These are phyloP conservation scores for Trigoniulus corallinus DNA, from an alignment of 1,140 invertebrate genomes.

Conservation along the genomic window DNA sequence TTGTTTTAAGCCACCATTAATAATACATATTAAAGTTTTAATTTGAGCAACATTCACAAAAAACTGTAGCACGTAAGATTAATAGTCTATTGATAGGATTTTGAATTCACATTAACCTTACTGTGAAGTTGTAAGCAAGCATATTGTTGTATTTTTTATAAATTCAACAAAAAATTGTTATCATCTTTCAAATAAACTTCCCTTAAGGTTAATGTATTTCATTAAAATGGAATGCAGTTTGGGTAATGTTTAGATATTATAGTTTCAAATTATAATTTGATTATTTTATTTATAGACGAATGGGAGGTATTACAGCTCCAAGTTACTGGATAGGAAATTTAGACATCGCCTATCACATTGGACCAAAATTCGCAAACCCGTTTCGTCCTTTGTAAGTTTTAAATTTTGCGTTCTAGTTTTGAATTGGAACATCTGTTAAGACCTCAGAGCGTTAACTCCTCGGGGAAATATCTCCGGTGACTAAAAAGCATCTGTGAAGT, in stretches of 20 bases:
- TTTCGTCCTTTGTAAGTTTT: not conserved
- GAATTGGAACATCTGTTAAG: no score
- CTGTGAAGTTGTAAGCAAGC: not conserved
- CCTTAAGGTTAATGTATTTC: not conserved
- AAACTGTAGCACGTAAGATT: not conserved
- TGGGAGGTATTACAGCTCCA: conserved; percentile 22
- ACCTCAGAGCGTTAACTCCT: no score
- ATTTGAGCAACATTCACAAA: no score
- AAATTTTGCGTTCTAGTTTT: no score
- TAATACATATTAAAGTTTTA: no score
- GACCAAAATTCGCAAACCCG: conserved; percentile 22
- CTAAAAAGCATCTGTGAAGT: no score
- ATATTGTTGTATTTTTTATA: not conserved
- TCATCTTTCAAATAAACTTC: not conserved
- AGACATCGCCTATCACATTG: conserved; percentile 29
- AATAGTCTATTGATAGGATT: not conserved
- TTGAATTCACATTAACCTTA: not conserved
- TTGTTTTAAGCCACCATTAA: not conserved
- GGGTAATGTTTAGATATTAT: not conserved
- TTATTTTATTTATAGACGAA: conserved; percentile 4
- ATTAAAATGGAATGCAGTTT: not conserved
- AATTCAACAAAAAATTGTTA: not conserved
- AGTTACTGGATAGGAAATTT: conserved; percentile 28
- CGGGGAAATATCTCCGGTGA: no score
- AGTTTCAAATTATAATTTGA: not conserved